Conservation (phyloP, 2,113 vertebrate genomes). For the Perca flavescens region DNA sequence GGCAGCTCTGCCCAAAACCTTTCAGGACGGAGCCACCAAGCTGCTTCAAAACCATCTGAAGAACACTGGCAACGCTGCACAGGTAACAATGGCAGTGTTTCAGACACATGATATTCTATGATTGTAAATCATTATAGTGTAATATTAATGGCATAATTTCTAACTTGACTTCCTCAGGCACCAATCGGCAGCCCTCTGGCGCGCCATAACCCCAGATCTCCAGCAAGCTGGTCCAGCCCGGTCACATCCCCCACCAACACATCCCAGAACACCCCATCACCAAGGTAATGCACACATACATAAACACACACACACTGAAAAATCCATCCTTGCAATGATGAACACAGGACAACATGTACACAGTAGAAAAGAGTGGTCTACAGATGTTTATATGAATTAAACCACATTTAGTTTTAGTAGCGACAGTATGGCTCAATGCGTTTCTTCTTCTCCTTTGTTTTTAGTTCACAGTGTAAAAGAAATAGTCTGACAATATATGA, state of each 20-base stretch:
- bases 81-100: constrained; percentile 81
- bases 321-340: background rate
- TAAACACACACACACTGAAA: background rate
- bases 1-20: constrained; percentile 97
- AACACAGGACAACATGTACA: background rate
- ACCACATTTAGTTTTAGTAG: background rate
- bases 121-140: background rate
- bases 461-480: background rate
- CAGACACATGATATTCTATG: background rate
- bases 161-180: constrained; percentile 79
- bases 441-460: background rate
- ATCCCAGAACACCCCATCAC: constrained; percentile 93
- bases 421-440: background rate
- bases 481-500: background rate
- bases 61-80: constrained; percentile 91
- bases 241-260: constrained; percentile 96
- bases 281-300: constrained; percentile 85
- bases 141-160: background rate
- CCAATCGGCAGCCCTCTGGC: constrained; percentile 92
- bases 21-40: constrained; percentile 97
- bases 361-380: background rate
- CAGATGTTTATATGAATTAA: background rate
- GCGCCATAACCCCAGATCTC: constrained; percentile 91
- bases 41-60: constrained; percentile 96
- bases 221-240: constrained; percentile 95